These are phyloP conservation scores for Amazona guildingii DNA, from an alignment of 2,113 vertebrate genomes.

Conservation along the genomic window DNA sequence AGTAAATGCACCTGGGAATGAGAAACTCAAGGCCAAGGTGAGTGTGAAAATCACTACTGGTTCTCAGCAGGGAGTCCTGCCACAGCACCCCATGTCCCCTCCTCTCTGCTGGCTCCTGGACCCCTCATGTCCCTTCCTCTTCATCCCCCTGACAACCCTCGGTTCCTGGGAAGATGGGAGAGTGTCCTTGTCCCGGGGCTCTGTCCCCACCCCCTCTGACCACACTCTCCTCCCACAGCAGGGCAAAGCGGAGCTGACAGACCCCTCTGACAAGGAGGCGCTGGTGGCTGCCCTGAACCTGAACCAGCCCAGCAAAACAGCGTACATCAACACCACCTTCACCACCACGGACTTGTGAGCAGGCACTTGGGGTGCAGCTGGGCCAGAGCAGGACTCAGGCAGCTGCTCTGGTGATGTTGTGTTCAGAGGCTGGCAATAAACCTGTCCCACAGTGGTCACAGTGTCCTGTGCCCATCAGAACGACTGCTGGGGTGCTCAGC, in stretches of 20 bases:
- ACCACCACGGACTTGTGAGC: constrained; percentile 85
- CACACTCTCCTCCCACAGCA: neutral
- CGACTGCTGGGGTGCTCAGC: neutral
- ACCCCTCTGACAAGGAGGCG: constrained; percentile 38
- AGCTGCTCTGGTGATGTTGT: neutral
- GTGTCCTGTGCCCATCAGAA: neutral
- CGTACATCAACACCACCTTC: constrained; percentile 70
- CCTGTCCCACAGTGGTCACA: fast-evolving
- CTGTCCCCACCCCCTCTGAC: neutral
- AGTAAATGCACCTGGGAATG: constrained; percentile 54
- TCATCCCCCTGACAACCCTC: neutral
- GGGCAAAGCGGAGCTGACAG: neutral
- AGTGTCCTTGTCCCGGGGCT: neutral
- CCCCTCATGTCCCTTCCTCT: neutral
- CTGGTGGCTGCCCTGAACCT: constrained; percentile 73
- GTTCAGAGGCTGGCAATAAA: constrained; percentile 38
- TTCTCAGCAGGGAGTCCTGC: neutral
- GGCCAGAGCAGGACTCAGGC: neutral
- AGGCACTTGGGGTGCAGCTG: fast-evolving
- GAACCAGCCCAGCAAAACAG: neutral
- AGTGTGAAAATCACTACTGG: neutral
- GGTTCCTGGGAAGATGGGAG: neutral
- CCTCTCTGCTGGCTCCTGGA: neutral
- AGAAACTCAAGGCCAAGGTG: neutral
- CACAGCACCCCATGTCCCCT: fast-evolving